These are phyloP conservation scores for Psittacula echo DNA, from an alignment of 2,797 vertebrate genomes.

Conservation along the genomic window DNA sequence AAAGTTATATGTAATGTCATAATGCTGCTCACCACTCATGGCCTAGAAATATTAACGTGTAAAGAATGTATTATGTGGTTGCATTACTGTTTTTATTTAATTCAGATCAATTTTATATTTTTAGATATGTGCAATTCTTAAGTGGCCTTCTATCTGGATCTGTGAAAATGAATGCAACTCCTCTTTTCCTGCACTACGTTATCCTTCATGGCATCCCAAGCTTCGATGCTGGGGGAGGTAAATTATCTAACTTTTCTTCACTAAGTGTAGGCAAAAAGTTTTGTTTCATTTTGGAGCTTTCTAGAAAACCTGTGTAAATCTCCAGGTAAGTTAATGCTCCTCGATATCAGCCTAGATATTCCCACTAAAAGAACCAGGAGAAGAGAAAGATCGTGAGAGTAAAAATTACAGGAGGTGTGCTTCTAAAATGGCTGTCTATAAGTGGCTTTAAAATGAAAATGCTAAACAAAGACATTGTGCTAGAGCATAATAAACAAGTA, in stretches of 20 bases:
- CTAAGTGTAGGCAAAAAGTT: neutral
- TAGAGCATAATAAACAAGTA: neutral
- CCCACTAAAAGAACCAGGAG: neutral
- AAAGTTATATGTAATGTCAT: neutral
- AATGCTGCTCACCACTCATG: neutral
- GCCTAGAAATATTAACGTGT: neutral
- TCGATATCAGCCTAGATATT: neutral
- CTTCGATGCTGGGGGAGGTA: conserved; percentile 88
- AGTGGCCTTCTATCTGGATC: conserved; percentile 91
- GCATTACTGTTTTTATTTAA: neutral
- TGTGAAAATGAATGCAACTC: conserved; percentile 92
- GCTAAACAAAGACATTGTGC: neutral
- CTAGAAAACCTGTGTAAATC: neutral
- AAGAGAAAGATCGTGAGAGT: neutral
- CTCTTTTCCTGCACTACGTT: conserved; percentile 91
- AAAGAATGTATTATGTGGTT: neutral
- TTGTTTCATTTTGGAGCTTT: neutral
- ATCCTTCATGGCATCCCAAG: conserved; percentile 88
- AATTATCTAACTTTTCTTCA: neutral
- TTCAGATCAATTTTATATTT: neutral
- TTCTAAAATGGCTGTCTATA: neutral
- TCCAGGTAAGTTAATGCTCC: neutral
- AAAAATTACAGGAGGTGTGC: neutral
- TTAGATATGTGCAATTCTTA: conserved; percentile 93
- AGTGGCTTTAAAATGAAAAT: neutral